Conservation (phyloP, 2,888 invertebrate genomes). For the Melitaea athalia region DNA sequence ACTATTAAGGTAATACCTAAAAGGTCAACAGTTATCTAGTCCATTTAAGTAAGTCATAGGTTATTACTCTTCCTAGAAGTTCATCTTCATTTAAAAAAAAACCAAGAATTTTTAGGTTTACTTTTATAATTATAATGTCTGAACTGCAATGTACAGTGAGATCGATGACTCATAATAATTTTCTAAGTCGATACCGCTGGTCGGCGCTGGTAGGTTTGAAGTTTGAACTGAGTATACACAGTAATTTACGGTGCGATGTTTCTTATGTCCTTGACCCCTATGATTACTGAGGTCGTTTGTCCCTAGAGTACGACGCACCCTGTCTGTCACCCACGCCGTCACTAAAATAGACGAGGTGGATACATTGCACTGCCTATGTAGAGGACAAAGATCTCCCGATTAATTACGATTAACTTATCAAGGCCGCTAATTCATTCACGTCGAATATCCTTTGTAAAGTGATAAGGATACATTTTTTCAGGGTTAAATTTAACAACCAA, state of each 20-base stretch:
- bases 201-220: constrained; percentile 23
- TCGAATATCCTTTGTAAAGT: neutral
- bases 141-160: constrained; percentile 9
- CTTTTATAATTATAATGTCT: constrained; percentile 10
- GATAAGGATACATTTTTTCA: constrained; percentile 3
- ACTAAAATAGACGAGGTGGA: constrained; percentile 75
- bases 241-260: constrained; percentile 32
- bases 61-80: too few relatives aligned
- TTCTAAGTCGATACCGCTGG: constrained; percentile 14
- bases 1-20: neutral
- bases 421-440: constrained; percentile 1
- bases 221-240: constrained; percentile 29
- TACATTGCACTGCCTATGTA: constrained; percentile 51
- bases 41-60: too few relatives aligned
- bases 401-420: constrained; percentile 11
- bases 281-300: constrained; percentile 46
- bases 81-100: neutral
- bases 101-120: neutral
- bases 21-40: too few relatives aligned
- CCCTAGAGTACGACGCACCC: constrained; percentile 67
- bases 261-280: constrained; percentile 49
- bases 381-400: constrained; percentile 39
- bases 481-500: neutral
- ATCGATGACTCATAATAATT: constrained; percentile 28
- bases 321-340: constrained; percentile 65